phyloP scores from a whole-genome alignment of 2,113 vertebrate species.

The Zosterops hypoxanthus region DNA sequence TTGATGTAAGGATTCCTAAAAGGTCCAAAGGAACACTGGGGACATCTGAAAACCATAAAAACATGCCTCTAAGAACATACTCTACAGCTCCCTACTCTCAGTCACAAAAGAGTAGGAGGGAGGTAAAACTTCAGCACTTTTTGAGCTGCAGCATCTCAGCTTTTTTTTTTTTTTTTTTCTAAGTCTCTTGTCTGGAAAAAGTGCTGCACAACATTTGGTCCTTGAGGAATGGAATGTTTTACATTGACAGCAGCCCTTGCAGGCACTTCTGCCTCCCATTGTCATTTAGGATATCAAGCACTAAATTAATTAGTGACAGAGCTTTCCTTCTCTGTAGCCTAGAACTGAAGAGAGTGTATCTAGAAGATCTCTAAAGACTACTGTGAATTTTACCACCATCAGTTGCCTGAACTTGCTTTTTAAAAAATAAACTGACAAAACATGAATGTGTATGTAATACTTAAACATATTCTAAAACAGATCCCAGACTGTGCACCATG shows the following conservation, averaged over 20 bases:
- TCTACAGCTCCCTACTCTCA: not conserved
- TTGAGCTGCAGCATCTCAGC: not conserved
- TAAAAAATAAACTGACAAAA: not conserved
- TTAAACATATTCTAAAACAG: not conserved
- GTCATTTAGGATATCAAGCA: not conserved
- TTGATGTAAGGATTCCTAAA: not conserved
- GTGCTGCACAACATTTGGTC: not conserved
- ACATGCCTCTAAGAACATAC: not conserved
- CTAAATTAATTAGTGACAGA: constrained; percentile 23
- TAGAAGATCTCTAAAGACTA: not conserved
- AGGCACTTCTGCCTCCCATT: not conserved
- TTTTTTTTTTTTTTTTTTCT: not conserved
- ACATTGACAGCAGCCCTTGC: not conserved
- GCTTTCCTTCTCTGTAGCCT: not conserved
- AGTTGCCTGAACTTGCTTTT: not conserved
- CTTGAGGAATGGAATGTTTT: not conserved
- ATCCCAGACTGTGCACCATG: not conserved
- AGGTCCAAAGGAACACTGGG: not conserved
- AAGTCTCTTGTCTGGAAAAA: not conserved
- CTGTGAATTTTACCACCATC: not conserved
- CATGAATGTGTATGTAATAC: not conserved
- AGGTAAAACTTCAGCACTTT: not conserved
- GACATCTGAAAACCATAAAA: not conserved
- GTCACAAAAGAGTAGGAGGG: not conserved
- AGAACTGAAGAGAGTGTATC: not conserved